Base-by-base conservation (phyloP, 2,113 vertebrate genomes). In the Cricetomys ansorgei region DNA sequence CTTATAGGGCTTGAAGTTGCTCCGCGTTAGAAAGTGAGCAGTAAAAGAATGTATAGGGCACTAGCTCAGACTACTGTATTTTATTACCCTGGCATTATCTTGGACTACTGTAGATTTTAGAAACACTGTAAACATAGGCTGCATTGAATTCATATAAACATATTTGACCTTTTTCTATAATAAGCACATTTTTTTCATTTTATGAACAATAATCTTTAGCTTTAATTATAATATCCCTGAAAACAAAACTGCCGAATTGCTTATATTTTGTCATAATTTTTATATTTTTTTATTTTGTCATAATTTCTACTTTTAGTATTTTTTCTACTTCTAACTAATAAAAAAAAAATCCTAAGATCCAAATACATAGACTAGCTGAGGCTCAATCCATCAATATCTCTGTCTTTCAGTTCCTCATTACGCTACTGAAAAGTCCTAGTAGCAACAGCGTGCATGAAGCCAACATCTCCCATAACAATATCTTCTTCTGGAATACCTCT, bases 1-100 rank as follows among this genome's bases (percentile, higher is more conserved):
- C 79, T 8, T 73, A 13, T 25, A 48, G 53, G 37, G 19, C 31
- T 4, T n/a, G 12, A 4, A 70, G 11, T 27, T 53, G 12, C 48
- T 87, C 11, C 12, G 11, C 1, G 0, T 25, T 17, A 57, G 23
- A 2, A 0, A 40, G 15, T 19, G 67, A 19, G 3, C 3, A 19
- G 8, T 37, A 16, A 48, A 65, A 21, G 64, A 53, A 85, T 21
- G 5, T 15, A 40, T 59, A 62, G 8, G 31, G 13, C 34, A 15
- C 7, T 15, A 9, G 31, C 5, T 40, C 48, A n/a, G 48, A 57
- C 55, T 57, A 57, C 55, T 10, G 8, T n/a, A n/a, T n/a, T n/a
- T n/a, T n/a, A n/a, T n/a, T n/a, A n/a, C n/a, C n/a, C n/a, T n/a
- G n/a, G 21, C 53, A 37, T 34, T 48, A 7, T 50, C 3, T 62